Conservation (phyloP, 1,140 invertebrate genomes). For the Pseudomyrmex concolor region DNA sequence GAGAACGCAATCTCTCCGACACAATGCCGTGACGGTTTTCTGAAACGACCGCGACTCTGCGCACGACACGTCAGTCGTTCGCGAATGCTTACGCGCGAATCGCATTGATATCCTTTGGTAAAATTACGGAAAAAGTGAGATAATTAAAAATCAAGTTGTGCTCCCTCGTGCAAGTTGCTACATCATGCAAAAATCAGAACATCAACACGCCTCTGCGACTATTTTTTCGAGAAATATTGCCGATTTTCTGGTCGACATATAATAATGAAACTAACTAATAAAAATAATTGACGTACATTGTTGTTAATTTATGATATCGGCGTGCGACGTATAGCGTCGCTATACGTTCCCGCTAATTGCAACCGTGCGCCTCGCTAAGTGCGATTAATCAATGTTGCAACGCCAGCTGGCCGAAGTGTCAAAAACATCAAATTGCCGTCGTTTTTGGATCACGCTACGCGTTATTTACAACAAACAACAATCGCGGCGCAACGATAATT, state of each 20-base stretch:
- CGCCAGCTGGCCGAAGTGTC: conserved; percentile 40
- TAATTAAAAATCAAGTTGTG: not conserved
- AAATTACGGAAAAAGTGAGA: not conserved
- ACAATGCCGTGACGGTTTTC: conserved; percentile 71
- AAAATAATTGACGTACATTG: not conserved
- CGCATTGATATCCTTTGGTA: not conserved
- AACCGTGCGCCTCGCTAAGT: not conserved
- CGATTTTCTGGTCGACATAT: too few relatives aligned
- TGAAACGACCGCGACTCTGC: conserved; percentile 59
- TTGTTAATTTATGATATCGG: conserved; percentile 7
- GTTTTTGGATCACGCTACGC: conserved; percentile 22
- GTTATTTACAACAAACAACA: not conserved
- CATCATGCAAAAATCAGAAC: not conserved
- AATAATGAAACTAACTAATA: too few relatives aligned
- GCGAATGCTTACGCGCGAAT: not conserved
- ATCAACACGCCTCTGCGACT: not conserved
- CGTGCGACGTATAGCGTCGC: not conserved
- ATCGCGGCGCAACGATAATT: not conserved
- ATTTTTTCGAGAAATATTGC: too few relatives aligned
- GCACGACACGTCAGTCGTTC: conserved; percentile 51
- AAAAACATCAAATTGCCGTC: conserved; percentile 35
- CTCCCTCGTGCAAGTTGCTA: not conserved
- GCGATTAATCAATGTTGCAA: conserved; percentile 42
- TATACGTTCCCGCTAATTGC: conserved; percentile 38
- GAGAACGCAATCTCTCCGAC: conserved; percentile 5